Conservation (phyloP, 2,888 invertebrate genomes). For the Apamea epomidion region DNA sequence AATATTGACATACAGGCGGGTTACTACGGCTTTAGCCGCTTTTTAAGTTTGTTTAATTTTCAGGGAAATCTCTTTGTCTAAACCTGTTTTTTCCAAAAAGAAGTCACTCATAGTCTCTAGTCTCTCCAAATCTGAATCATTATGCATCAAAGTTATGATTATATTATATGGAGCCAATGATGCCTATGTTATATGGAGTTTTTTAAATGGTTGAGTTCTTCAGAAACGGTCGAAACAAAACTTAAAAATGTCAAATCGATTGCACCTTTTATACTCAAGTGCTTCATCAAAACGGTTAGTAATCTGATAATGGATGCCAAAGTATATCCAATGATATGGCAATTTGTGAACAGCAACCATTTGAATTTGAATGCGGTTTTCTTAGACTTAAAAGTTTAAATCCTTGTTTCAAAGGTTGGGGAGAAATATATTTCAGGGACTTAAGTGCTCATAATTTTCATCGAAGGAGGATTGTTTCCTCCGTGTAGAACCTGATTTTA, state of each 20-base stretch:
- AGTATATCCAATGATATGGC: constrained; percentile 23
- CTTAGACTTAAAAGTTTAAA: constrained; percentile 39
- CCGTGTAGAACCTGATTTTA: neutral
- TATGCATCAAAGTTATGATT: neutral
- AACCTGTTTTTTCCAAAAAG: neutral
- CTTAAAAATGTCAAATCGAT: neutral
- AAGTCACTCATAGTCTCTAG: neutral
- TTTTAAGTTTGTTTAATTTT: too few relatives aligned
- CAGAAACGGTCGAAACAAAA: neutral
- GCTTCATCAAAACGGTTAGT: neutral
- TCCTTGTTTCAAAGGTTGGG: constrained; percentile 5
- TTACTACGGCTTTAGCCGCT: neutral
- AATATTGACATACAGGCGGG: neutral
- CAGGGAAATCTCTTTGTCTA: neutral
- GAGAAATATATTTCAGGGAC: constrained; percentile 23
- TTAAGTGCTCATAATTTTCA: constrained; percentile 27
- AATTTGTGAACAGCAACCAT: constrained; percentile 28
- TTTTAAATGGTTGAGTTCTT: neutral
- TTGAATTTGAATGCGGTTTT: constrained; percentile 29
- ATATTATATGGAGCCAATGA: too few relatives aligned
- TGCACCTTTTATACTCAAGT: constrained; percentile 10
- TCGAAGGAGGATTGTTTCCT: constrained; percentile 8
- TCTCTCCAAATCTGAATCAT: neutral
- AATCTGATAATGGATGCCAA: constrained; percentile 17
- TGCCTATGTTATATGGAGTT: neutral